phyloP scores from a whole-genome alignment of 2,113 vertebrate genomes.

The Connochaetes taurinus region DNA sequence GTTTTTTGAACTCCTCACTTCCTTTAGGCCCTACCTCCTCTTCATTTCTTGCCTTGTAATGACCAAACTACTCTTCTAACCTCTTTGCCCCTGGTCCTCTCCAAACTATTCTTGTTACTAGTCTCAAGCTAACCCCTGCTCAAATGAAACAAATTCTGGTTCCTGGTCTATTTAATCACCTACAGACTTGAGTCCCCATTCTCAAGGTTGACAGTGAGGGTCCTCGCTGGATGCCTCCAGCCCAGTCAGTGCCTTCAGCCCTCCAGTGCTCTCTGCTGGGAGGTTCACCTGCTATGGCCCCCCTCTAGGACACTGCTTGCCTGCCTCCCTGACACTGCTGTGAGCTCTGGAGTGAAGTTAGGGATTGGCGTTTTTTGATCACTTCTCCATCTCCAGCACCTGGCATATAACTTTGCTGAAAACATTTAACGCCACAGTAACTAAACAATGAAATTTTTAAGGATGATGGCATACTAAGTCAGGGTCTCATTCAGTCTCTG shows the following conservation, averaged over 20 bases:
- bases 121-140: background rate
- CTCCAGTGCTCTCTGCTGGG: background rate
- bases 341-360: background rate
- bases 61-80: background rate
- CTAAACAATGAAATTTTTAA: background rate
- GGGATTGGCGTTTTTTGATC: background rate
- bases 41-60: background rate
- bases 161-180: background rate
- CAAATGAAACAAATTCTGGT: background rate
- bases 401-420: background rate
- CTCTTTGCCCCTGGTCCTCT: background rate
- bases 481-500: background rate
- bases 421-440: background rate
- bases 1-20: background rate
- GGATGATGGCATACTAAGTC: background rate
- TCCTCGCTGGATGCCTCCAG: background rate
- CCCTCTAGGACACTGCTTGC: background rate
- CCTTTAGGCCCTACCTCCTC: background rate
- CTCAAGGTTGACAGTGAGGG: background rate
- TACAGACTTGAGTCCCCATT: background rate
- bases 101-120: background rate
- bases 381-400: background rate
- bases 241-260: background rate
- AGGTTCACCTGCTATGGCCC: accelerated
- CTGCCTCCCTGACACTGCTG: background rate